These are phyloP conservation scores for Drosophila picticornis DNA, from an alignment of 2,888 invertebrate species.

Conservation along the genomic window DNA sequence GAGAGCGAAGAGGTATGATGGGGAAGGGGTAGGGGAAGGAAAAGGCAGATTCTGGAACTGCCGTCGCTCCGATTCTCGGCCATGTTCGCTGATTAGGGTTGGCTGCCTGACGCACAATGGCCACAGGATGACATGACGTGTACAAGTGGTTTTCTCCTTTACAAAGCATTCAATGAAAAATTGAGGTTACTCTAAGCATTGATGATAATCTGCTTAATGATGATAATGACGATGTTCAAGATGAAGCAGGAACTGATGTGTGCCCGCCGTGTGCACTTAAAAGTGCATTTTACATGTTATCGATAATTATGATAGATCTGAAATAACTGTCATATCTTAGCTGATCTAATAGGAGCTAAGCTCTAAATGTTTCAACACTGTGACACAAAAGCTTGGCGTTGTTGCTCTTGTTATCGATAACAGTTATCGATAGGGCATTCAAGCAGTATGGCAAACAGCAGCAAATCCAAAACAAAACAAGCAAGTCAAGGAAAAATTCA, in stretches of 20 bases:
- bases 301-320: slow-evolving; percentile 5
- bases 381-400: background rate
- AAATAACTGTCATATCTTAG: background rate
- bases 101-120: slow-evolving; percentile 66
- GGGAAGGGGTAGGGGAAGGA: too few species aligned
- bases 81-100: slow-evolving; percentile 75
- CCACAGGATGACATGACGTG: slow-evolving; percentile 73
- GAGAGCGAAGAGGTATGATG: background rate
- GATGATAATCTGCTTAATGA: slow-evolving; percentile 21
- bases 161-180: slow-evolving; percentile 42
- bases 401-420: background rate
- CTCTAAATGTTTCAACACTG: background rate
- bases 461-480: slow-evolving; percentile 9
- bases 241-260: background rate
- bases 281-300: slow-evolving; percentile 15
- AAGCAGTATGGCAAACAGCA: background rate
- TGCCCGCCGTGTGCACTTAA: background rate
- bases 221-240: slow-evolving; percentile 1
- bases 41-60: slow-evolving; percentile 6
- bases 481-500: slow-evolving; percentile 7
- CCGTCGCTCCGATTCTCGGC: slow-evolving; percentile 11
- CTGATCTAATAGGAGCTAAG: background rate
- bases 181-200: slow-evolving; percentile 53
- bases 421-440: slow-evolving; percentile 28
- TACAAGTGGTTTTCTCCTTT: slow-evolving; percentile 59